Evolutionary conservation across 1,140 invertebrate species (phyloP), one percentile per base, ranked within the genome.

Genomic region (Bombus confusus): DNA sequence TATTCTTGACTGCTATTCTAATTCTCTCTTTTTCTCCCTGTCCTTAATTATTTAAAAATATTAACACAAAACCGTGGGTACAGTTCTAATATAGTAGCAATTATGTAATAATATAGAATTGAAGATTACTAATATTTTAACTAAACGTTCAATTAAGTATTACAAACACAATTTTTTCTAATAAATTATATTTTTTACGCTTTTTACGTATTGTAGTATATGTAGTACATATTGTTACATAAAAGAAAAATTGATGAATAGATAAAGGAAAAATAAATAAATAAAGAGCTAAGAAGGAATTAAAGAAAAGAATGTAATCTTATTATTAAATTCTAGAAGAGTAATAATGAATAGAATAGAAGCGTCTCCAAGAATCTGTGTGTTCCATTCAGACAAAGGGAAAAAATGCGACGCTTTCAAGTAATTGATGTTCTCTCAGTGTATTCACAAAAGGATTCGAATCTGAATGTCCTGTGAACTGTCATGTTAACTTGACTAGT

Each of bases 311-410:
- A 62, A n/a, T n/a, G 59, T n/a, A n/a, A n/a, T 62, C 12, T 62
- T n/a, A n/a, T 13, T 62, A 28, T 66, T 66, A 66, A 66, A 66
- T 66, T 66, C 37, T 52, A 52, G 34, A 80, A 52, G 64, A 52
- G 3, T 69, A 47, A 43, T 12, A 4, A 52, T 1, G 1, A 15
- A 31, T 9, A 52, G 1, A 15, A 31, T 9, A 52, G 31, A 68
- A 47, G 10, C 1, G 12, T 69, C 52, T 80, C 8, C 41, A 37
- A 28, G 43, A 47, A 66, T 79, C 22, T 25, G n/a, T 3, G 18
- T 31, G 1, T 52, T 68, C 13, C 34, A 68, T 18, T 9, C 34
- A 41, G 12, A 25, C 28, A 52, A 9, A 28, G n/a, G 10, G 28
- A 37, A 25, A 18, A 80, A 69, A 47, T 13, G 6, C 31, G 31